These are phyloP conservation scores for Pelodytes ibericus DNA, from an alignment of 2,797 vertebrate genomes.

Conservation along the genomic window DNA sequence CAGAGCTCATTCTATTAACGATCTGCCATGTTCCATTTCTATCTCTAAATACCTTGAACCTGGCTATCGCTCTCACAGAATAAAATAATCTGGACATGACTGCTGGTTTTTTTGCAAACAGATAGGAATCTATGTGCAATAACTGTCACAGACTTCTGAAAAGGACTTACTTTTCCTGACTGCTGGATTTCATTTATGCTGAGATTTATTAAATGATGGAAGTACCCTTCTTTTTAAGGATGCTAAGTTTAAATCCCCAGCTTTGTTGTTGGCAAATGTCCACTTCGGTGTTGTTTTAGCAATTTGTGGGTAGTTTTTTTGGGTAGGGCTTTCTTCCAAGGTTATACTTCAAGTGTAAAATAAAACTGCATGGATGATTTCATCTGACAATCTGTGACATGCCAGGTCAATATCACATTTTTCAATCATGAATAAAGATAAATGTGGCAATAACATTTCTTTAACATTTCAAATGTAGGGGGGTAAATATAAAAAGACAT, in stretches of 20 bases:
- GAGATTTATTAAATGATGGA: constrained; percentile 67
- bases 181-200: constrained; percentile 62
- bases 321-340: constrained; percentile 65
- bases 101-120: constrained; percentile 61
- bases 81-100: constrained; percentile 56
- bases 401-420: not conserved
- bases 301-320: constrained; percentile 69
- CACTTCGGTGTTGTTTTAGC: constrained; percentile 69
- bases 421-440: constrained; percentile 17
- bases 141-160: constrained; percentile 65
- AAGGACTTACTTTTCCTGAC: constrained; percentile 62
- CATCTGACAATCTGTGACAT: constrained; percentile 22
- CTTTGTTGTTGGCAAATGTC: constrained; percentile 60
- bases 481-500: no score
- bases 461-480: no score
- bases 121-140: constrained; percentile 64
- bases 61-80: constrained; percentile 46
- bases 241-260: constrained; percentile 63
- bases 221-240: constrained; percentile 60
- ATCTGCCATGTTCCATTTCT: not conserved
- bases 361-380: constrained; percentile 62
- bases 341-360: constrained; percentile 62
- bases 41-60: not conserved
- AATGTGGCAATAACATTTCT: not conserved
- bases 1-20: not conserved